Percentiles rank a stretch among this genome's conserved stretches.
Evolutionary conservation across 2,113 vertebrate genomes (phyloP).

Genomic region (Rutilus rutilus): DNA sequence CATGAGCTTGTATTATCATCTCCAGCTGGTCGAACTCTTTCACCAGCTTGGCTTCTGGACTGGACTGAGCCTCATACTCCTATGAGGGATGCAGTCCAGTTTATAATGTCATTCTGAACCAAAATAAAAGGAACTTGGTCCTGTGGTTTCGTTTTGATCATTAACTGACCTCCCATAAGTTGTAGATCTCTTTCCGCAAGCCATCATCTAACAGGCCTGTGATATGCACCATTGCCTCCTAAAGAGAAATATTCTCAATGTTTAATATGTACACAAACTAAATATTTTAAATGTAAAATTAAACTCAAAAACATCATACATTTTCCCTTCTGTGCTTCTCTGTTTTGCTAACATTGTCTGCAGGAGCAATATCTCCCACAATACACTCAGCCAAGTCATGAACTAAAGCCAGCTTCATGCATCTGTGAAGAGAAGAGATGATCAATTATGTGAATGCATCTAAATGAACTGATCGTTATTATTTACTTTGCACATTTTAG

Average conservation of each 20-base stretch:
- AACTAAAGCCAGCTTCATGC: slow-evolving; percentile 90
- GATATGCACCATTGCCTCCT: slow-evolving; percentile 91
- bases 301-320: slow-evolving; percentile 64
- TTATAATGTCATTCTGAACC: neutral
- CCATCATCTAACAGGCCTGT: slow-evolving; percentile 82
- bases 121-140: neutral
- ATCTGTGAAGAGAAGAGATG: slow-evolving; percentile 72
- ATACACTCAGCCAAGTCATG: slow-evolving; percentile 99
- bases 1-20: slow-evolving; percentile 96
- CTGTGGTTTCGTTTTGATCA: slow-evolving; percentile 19
- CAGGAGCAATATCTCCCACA: slow-evolving; percentile 96
- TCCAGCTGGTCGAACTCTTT: slow-evolving; percentile 96
- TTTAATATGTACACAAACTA: neutral
- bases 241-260: slow-evolving; percentile 38
- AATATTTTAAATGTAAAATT: neutral
- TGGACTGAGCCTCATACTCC: slow-evolving; percentile 92
- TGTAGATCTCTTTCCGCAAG: slow-evolving; percentile 86
- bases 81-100: slow-evolving; percentile 51
- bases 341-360: slow-evolving; percentile 92
- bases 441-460: neutral
- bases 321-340: slow-evolving; percentile 94
- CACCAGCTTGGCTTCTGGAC: slow-evolving; percentile 86
- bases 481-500: neutral
- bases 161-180: slow-evolving; percentile 88
- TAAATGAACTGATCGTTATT: neutral